Evolutionary conservation across 2,113 vertebrate genomes (phyloP), one percentile per base, ranked within the genome.

Genomic region (Xyrauchen texanus): DNA sequence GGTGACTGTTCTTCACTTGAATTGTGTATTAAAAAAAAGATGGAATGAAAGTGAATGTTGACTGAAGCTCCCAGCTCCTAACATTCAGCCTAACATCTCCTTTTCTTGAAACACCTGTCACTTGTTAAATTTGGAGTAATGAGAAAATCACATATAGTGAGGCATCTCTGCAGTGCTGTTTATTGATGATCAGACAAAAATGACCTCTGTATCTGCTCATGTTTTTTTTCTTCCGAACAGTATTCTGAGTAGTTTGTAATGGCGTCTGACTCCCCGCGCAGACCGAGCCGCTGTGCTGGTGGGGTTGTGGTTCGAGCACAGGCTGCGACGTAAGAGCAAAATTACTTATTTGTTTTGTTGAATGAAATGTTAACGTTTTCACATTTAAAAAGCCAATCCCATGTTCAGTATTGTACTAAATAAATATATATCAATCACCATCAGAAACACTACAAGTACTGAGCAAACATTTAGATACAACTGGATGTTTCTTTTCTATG

Each of bases 291-390:
- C 53, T 98, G 96, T 90, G 96, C 97, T 42, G 97, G 95, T 85
- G 98, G 98, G 85, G 96, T 96, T 81, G 85, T 98, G 86, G 96
- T 99, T 88, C 95, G 97, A 68, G 96, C 97, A 0, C 97, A 99
- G 84, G 97, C 97, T 89, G 96, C 95, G 83, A 98, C 96, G 98
- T 99, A 96, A 98, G 97, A 21, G 80, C 8, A 58, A 4, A 53
- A 4, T 46, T 13, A 11, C 9, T 15, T 15, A n/a, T 51, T 58
- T 76, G 0, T 70, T 46, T 10, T 60, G 21, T 34, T 6, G 2
- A 0, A 0, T 68, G 76, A 75, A 16, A 72, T 61, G 34, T 49
- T 6, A 53, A 10, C 7, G 13, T 8, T 70, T 55, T 53, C 4
- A 34, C 21, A 55, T 55, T 8, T 8, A 10, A 42, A 74, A 74